phyloP scores from a whole-genome alignment of 2,113 vertebrate species.

The Eulacestoma nigropectus region DNA sequence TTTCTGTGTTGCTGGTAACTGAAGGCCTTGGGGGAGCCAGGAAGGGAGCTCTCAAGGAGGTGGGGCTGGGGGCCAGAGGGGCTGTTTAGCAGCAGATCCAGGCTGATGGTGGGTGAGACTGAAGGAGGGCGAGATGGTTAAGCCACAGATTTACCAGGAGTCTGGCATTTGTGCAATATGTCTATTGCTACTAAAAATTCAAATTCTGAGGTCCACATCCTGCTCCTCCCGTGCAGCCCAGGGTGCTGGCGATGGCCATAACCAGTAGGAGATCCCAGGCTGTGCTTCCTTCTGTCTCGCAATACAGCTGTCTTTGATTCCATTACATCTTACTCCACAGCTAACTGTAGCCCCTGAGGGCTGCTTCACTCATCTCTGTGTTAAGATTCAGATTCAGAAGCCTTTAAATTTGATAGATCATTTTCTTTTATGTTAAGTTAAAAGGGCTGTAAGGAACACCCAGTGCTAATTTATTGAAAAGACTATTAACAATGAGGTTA shows the following conservation, averaged over 20 bases:
- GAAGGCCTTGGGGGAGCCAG: not conserved
- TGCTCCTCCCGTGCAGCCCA: not conserved
- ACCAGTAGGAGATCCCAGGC: rapidly evolving
- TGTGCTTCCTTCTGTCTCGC: not conserved
- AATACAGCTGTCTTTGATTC: not conserved
- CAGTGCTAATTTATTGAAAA: conserved; percentile 14
- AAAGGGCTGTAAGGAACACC: conserved; percentile 16
- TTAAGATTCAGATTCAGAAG: not conserved
- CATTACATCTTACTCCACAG: not conserved
- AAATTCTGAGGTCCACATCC: not conserved
- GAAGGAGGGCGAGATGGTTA: rapidly evolving
- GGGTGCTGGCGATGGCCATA: rapidly evolving
- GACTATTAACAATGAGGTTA: conserved; percentile 21
- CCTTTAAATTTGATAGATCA: not conserved
- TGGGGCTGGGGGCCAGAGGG: not conserved
- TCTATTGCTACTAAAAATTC: not conserved
- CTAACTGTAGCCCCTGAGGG: not conserved
- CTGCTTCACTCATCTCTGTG: not conserved
- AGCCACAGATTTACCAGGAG: not conserved
- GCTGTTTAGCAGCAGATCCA: not conserved
- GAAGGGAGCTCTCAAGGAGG: not conserved
- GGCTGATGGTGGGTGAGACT: not conserved
- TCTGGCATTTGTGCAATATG: rapidly evolving
- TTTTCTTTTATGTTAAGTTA: conserved; percentile 21
- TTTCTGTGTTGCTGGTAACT: rapidly evolving